Evolutionary conservation across 2,888 invertebrate genomes (phyloP).

Genomic region (Ophraella communa): DNA sequence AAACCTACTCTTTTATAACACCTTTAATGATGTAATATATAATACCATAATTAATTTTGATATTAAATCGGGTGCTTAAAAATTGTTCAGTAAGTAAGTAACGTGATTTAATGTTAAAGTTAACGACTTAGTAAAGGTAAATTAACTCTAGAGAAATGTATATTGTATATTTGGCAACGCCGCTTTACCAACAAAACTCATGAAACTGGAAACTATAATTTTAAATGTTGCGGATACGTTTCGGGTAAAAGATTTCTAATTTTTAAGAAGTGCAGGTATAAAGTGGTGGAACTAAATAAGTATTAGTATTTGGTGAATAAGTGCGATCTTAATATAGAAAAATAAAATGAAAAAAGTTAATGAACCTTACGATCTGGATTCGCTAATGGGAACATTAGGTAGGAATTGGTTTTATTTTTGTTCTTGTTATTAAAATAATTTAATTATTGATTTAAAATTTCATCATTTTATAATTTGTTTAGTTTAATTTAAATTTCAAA

Average conservation of each 20-base stretch:
- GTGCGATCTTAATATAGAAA: neutral
- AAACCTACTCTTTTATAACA: no score
- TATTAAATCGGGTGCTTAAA: neutral
- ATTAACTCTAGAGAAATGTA: neutral
- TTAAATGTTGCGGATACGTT: slow-evolving; percentile 22
- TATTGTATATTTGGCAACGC: slow-evolving; percentile 15
- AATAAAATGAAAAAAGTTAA: slow-evolving; percentile 1
- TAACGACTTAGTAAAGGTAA: neutral
- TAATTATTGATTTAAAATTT: no score
- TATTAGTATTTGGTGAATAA: neutral
- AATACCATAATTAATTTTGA: no score
- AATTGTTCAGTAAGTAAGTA: neutral
- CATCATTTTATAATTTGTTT: no score
- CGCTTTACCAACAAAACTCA: slow-evolving; percentile 25
- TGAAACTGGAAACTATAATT: slow-evolving; percentile 31
- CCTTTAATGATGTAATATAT: no score
- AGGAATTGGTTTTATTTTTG: neutral
- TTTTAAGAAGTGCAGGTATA: neutral
- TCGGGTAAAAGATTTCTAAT: slow-evolving; percentile 6
- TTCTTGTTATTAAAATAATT: neutral
- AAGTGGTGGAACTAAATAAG: neutral
- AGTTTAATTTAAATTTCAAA: neutral
- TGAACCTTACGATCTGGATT: slow-evolving; percentile 17
- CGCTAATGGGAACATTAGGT: slow-evolving; percentile 19
- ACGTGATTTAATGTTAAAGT: neutral